Evolutionary conservation across 1,140 invertebrate species (phyloP), one percentile per base, ranked within the genome.

Genomic region (Drosophila ohnishii): DNA sequence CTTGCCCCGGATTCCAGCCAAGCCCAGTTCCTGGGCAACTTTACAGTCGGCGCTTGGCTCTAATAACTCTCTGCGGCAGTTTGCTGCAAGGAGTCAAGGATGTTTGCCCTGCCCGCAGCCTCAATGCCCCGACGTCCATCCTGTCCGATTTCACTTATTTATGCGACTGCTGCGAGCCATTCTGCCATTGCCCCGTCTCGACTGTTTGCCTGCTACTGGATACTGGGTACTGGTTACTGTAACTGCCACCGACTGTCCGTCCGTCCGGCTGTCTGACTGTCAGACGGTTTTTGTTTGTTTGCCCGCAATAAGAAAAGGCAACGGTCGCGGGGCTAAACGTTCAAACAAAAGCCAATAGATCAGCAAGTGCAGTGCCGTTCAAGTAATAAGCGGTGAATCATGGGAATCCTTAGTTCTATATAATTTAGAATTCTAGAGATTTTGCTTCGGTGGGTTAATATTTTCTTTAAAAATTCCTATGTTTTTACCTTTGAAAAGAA

Each of bases 1-100:
- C n/a, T n/a, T n/a, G n/a, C n/a, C n/a, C n/a, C n/a, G n/a, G 59
- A 84, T 84, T 80, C 76, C 80, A 80, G 13, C 39, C 58, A 16
- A 35, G 59, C 13, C 42, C 39, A 50, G 40, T 40, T 55, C 37
- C 55, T 35, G 34, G 40, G 5, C 28, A 40, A 75, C 34, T 65
- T 74, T 61, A 14, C 22, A 62, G 50, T 19, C 37, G 28, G 10
- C 44, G 42, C 55, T 59, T 55, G 35, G 61, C 61, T 59, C 30
- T 48, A 58, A 75, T 75, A 59, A 59, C 32, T 73, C 69, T 37
- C 6, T 55, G 47, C 16, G 34, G 56, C 66, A 70, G 25, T 44
- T 44, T 53, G 60, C 66, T 70, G 64, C 62, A 53, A 70, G 69
- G 73, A 83, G 71, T 78, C 74, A 75, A 85, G 82, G 61, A 86